A percentile compares a stretch with the other conserved stretches of the same genome.
phyloP scores from a whole-genome alignment of 2,888 invertebrate genomes.

The Thereva unica region DNA sequence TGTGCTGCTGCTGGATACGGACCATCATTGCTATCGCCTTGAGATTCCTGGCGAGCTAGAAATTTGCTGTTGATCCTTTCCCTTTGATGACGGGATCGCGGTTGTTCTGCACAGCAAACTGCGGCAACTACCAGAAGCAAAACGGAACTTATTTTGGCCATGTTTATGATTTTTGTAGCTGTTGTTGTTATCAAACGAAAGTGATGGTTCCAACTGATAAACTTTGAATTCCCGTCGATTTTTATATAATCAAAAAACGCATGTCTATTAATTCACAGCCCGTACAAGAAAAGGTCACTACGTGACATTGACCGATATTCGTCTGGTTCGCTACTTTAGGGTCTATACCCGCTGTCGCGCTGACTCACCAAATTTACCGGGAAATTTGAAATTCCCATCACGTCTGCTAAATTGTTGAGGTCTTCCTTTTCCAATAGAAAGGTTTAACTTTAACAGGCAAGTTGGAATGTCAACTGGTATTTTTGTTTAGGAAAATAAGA shows the following conservation, averaged over 20 bases:
- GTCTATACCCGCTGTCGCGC: conserved; percentile 1
- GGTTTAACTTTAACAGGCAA: background rate
- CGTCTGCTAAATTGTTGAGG: conserved; percentile 10
- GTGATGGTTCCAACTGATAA: conserved; percentile 22
- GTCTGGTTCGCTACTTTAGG: conserved; percentile 24
- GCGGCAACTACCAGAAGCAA: background rate
- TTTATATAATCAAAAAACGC: conserved; percentile 22
- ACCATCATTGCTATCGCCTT: background rate
- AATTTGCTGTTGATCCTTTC: background rate
- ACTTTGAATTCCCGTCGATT: conserved; percentile 2
- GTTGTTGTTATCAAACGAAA: conserved; percentile 5
- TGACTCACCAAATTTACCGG: conserved; percentile 1
- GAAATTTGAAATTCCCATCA: conserved; percentile 19
- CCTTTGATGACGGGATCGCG: background rate
- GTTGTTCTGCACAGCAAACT: conserved; percentile 11
- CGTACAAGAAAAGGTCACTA: conserved; percentile 21
- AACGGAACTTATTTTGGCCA: conserved; percentile 8
- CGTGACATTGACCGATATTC: conserved; percentile 30
- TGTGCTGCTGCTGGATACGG: conserved; percentile 24
- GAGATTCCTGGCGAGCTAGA: conserved; percentile 12
- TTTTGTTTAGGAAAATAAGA: conserved; percentile 11
- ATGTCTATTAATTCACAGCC: conserved; percentile 3
- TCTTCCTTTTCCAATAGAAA: background rate
- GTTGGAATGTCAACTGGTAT: conserved; percentile 1
- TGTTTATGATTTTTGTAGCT: conserved; percentile 8